Conservation (phyloP, 2,888 invertebrate genomes). For the Troides oblongomaculatus region DNA sequence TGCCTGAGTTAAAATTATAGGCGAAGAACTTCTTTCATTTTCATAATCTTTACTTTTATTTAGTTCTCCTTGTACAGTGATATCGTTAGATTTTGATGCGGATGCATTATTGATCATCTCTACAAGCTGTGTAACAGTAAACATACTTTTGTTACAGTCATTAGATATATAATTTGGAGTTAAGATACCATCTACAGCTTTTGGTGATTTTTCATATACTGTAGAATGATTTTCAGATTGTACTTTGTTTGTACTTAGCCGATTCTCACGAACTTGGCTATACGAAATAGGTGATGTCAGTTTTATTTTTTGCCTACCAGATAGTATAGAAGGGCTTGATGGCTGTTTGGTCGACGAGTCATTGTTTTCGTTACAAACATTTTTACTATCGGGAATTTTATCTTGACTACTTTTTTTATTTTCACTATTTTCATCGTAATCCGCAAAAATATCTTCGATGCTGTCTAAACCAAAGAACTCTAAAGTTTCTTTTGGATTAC, state of each 20-base stretch:
- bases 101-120: slow-evolving; percentile 65
- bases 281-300: slow-evolving; percentile 63
- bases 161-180: slow-evolving; percentile 32
- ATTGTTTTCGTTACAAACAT: slow-evolving; percentile 15
- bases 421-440: slow-evolving; percentile 50
- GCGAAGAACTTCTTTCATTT: slow-evolving; percentile 56
- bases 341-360: slow-evolving; percentile 33
- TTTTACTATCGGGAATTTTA: slow-evolving; percentile 10
- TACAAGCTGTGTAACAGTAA: slow-evolving; percentile 70
- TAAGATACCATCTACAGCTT: slow-evolving; percentile 1
- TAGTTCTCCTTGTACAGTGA: slow-evolving; percentile 20
- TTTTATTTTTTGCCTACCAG: slow-evolving; percentile 45
- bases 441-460: slow-evolving; percentile 73
- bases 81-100: slow-evolving; percentile 24
- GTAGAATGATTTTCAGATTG: slow-evolving; percentile 30
- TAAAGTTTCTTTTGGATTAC: slow-evolving; percentile 47
- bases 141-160: slow-evolving; percentile 60
- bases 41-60: slow-evolving; percentile 23
- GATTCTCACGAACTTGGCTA: slow-evolving; percentile 55
- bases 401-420: slow-evolving; percentile 33
- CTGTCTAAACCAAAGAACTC: slow-evolving; percentile 68
- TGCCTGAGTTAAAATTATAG: slow-evolving; percentile 63
- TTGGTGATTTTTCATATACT: slow-evolving; percentile 9
- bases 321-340: slow-evolving; percentile 65
- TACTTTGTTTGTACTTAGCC: slow-evolving; percentile 48